Base-by-base conservation (phyloP, 2,113 vertebrate genomes). In the Craseonycteris thonglongyai region DNA sequence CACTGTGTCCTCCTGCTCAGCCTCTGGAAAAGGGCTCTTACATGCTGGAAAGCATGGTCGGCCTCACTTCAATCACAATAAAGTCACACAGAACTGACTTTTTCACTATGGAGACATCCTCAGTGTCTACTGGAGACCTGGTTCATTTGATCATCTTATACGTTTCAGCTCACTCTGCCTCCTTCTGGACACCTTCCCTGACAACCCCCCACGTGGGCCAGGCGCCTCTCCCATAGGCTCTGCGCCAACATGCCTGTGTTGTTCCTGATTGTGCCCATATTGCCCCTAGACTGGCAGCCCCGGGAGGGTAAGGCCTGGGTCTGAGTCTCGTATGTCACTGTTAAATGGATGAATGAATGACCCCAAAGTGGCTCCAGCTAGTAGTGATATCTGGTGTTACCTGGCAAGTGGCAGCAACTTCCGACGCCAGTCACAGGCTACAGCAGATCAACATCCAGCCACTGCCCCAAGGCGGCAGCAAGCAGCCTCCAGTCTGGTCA, bases 11-110 rank as follows among this genome's bases (percentile, higher is more conserved):
- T 42, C 14, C 2, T 51, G 6, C 66, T 66, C 47, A 11, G 61
- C 33, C 7, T 49, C 74, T 12, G 14, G 74, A 30, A 75, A 42
- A 76, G 38, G 15, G n/a, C 18, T 38, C 28, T 10, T 21, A 42
- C 5, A 28, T 30, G 1, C 5, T 0, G 1, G 69, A 15, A 28
- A 80, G 56, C 42, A 30, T 2, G 5, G 24, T 15, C 22, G 1
- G 8, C 61, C 30, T 58, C 61, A 14, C 24, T 66, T 28, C 81
- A 90, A 76, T 33, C 38, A 54, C 59, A 78, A n/a, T 51, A 51
- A 56, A 83, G 28, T 33, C 71, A 90, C 71, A 30, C 40, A 26
- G 19, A 38, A 35, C 49, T 38, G 14, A 61, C 47, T 51, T 33
- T 90, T 40, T 33, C 63, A 69, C 33, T n/a, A n/a, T 24, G 49